Conservation (phyloP, 2,888 invertebrate species). For the Neoscelio sp. region DNA sequence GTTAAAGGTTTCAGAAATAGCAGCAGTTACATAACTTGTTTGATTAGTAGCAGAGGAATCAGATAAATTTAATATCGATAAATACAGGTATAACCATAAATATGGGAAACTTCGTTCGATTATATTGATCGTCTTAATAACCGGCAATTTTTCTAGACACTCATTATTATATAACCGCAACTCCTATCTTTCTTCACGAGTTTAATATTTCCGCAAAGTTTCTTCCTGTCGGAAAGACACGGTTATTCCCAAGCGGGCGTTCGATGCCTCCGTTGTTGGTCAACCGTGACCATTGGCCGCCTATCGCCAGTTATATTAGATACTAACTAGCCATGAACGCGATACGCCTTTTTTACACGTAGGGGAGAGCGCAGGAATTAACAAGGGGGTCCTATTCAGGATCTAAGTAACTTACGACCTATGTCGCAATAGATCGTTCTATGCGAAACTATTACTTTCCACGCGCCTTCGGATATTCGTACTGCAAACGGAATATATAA, state of each 20-base stretch:
- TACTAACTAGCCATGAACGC: conserved; percentile 75
- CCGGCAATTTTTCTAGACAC: conserved; percentile 15
- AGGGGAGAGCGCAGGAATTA: conserved; percentile 46
- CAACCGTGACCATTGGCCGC: conserved; percentile 80
- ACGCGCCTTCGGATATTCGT: conserved; percentile 70
- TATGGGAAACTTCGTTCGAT: conserved; percentile 19
- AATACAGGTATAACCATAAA: conserved; percentile 26
- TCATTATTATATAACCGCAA: conserved; percentile 10
- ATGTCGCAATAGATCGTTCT: conserved; percentile 72
- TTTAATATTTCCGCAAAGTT: conserved; percentile 28
- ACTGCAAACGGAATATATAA: conserved; percentile 37
- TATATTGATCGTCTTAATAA: conserved; percentile 37
- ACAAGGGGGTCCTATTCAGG: conserved; percentile 69
- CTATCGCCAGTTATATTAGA: conserved; percentile 72
- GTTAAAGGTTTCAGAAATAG: conserved; percentile 20
- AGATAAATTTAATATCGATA: not conserved
- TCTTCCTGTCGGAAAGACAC: conserved; percentile 55
- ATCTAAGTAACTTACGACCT: conserved; percentile 68
- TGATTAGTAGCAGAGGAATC: too few relatives aligned
- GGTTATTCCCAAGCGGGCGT: conserved; percentile 8
- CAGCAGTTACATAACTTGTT: not conserved
- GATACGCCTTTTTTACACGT: conserved; percentile 64
- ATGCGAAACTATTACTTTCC: conserved; percentile 70
- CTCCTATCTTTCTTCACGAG: not conserved
- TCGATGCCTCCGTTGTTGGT: conserved; percentile 67